Evolutionary conservation across 2,113 vertebrate species (phyloP).

Genomic region (Scomber colias): DNA sequence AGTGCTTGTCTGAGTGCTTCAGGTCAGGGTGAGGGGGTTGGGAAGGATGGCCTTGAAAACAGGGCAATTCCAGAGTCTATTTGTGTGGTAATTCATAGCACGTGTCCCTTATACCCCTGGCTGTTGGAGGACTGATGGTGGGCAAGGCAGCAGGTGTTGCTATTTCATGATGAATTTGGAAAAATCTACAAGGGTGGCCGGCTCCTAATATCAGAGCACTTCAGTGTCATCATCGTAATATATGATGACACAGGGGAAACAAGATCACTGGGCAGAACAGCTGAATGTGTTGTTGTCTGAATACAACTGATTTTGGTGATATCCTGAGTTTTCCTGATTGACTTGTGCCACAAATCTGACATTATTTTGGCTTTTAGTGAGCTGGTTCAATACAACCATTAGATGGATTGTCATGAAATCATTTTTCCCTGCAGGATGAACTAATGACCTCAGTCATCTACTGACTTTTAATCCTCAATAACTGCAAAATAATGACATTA

Average conservation of each 20-base stretch:
- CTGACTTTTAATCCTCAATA: background rate
- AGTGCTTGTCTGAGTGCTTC: constrained; percentile 33
- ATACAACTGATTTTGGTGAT: no score
- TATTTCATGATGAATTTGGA: constrained; percentile 25
- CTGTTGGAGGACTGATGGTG: constrained; percentile 10
- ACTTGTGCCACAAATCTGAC: no score
- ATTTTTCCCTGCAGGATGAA: background rate
- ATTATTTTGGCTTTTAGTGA: no score
- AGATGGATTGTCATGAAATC: background rate
- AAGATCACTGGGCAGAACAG: background rate
- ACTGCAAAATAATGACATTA: no score
- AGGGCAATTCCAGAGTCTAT: constrained; percentile 36
- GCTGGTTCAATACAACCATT: no score
- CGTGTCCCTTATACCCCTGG: constrained; percentile 22
- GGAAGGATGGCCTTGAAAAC: constrained; percentile 19
- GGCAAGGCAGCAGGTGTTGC: constrained; percentile 56
- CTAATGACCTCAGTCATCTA: background rate
- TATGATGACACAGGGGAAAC: constrained; percentile 22
- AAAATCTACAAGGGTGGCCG: background rate
- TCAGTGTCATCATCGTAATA: constrained; percentile 34
- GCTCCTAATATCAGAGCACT: constrained; percentile 19
- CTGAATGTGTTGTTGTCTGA: constrained; percentile 3
- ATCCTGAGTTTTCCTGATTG: no score
- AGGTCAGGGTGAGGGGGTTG: constrained; percentile 15
- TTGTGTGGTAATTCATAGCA: constrained; percentile 51